Conservation (phyloP, 2,797 vertebrate species). For the Numenius phaeopus region DNA sequence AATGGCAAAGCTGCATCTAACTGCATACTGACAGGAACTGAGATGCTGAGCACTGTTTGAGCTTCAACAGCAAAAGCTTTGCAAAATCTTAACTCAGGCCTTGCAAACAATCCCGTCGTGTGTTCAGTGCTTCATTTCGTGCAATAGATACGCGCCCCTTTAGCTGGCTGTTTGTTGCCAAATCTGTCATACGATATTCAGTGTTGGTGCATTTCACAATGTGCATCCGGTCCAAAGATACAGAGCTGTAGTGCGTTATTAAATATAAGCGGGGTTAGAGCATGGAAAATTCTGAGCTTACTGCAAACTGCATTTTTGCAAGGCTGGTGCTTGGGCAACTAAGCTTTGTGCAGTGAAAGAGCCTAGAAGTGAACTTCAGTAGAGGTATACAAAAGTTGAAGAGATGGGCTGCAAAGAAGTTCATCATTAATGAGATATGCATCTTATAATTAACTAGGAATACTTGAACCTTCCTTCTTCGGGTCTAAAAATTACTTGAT, state of each 20-base stretch:
- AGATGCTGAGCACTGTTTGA: neutral
- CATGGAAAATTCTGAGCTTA: neutral
- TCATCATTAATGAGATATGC: neutral
- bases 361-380: neutral
- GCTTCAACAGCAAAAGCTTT: neutral
- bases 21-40: neutral
- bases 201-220: neutral
- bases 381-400: neutral
- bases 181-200: neutral
- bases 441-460: neutral
- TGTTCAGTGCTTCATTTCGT: neutral
- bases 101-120: neutral
- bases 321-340: neutral
- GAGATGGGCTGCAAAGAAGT: neutral
- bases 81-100: neutral
- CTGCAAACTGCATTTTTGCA: neutral
- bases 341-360: neutral
- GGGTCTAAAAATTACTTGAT: neutral
- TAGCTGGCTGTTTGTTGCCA: neutral
- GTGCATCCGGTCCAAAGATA: neutral
- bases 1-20: neutral
- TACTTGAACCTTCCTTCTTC: neutral
- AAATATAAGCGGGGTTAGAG: neutral
- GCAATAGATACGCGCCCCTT: fast-evolving
- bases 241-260: neutral